Base-by-base conservation (phyloP, 1,140 invertebrate species). In the Pseudomyrmex sp. region DNA sequence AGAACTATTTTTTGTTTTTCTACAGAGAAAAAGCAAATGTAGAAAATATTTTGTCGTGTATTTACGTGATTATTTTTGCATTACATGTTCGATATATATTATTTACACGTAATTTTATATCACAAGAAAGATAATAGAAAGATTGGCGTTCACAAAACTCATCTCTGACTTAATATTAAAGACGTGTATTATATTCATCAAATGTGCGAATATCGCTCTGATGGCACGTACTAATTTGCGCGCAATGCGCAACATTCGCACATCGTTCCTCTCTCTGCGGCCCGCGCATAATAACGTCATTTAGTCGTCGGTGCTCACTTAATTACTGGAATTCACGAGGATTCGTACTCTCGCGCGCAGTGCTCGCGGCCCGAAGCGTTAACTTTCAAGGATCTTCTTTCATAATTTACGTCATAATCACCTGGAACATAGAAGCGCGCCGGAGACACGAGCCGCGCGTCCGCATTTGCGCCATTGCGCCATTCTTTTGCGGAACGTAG, bases 391-490 rank as follows among this genome's bases (percentile, higher is more conserved):
- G 83, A 62, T 85, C 85, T 92, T 92, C 91, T 92, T 92, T 91
- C 89, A 92, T 88, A 90, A 92, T 93, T 93, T 91, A 91, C 89
- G 92, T 91, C 87, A 92, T 92, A 93, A 92, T 92, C 92, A 91
- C 87, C 86, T 88, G 89, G 90, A 92, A 93, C 89, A 91, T 85
- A 90, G 83, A 80, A 59, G 56, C 54, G 66, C 62, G 74, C 76
- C 59, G 82, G 82, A 63, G 83, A 74, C 58, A 87, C 70, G 74
- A 72, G 18, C 52, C 74, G 63, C 56, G 54, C 66, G 20, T 18
- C 58, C 61, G 52, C 54, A 63, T 15, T 82, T 63, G 76, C 46
- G 82, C 75, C 62, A 61, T 66, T 48, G 59, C 26, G 12, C 72
- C 75, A 87, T 87, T 88, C 85, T 88, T 87, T 88, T 58, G 72